Conservation (phyloP, 2,888 invertebrate species). For the Clivina fossor region DNA sequence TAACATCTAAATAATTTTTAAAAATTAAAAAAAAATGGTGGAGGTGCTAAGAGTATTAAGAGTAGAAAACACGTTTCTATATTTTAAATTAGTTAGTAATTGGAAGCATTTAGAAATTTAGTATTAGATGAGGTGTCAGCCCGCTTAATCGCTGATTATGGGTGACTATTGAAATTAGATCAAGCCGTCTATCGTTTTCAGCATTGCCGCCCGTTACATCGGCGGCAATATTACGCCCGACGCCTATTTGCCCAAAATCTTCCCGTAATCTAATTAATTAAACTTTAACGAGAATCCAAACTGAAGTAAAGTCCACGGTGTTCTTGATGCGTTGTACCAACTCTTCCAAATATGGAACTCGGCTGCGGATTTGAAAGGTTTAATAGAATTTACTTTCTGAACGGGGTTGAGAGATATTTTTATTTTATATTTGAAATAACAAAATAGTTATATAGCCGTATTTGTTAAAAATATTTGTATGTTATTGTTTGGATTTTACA, state of each 20-base stretch:
- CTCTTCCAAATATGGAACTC: background rate
- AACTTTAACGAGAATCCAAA: background rate
- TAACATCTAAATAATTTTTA: too few relatives aligned
- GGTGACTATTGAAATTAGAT: slow-evolving; percentile 3
- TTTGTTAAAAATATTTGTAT: background rate
- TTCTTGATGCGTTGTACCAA: background rate
- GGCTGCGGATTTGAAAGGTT: too few relatives aligned
- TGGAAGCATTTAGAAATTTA: too few relatives aligned
- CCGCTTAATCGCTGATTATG: background rate
- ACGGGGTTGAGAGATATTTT: background rate
- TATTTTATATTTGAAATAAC: background rate
- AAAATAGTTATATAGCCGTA: background rate
- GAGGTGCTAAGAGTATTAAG: too few relatives aligned
- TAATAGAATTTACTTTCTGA: background rate
- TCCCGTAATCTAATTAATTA: slow-evolving; percentile 1
- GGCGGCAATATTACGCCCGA: background rate
- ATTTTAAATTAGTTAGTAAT: too few relatives aligned
- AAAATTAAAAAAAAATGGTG: too few relatives aligned
- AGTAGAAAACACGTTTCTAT: too few relatives aligned
- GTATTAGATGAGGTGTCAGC: background rate
- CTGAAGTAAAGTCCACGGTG: too few relatives aligned
- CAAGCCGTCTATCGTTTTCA: background rate
- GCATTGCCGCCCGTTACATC: background rate
- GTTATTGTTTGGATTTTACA: too few relatives aligned
- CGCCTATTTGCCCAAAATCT: too few relatives aligned